These are phyloP conservation scores for Prinia subflava DNA, from an alignment of 2,113 vertebrate species.

Conservation along the genomic window DNA sequence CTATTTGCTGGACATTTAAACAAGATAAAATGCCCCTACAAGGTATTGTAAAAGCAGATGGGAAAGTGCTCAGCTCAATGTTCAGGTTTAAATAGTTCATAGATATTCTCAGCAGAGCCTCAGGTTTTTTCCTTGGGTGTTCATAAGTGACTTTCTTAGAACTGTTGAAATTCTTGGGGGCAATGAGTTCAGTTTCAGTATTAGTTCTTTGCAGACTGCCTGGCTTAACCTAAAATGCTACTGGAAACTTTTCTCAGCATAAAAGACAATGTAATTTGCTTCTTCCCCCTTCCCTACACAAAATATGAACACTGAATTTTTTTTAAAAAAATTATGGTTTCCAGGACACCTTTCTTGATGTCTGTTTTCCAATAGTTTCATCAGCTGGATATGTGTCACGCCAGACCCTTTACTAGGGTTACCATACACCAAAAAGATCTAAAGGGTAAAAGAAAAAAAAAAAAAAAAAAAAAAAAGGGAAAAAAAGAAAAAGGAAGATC, in stretches of 20 bases:
- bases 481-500: neutral
- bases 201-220: neutral
- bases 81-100: neutral
- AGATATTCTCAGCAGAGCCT: neutral
- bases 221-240: neutral
- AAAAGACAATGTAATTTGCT: neutral
- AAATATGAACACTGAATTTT: neutral
- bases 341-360: neutral
- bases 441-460: neutral
- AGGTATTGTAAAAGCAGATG: neutral
- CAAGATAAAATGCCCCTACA: neutral
- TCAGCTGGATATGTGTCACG: neutral
- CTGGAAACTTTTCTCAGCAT: neutral
- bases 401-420: neutral
- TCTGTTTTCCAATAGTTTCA: neutral
- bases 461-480: neutral
- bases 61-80: neutral
- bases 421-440: neutral
- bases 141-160: neutral
- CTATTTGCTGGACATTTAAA: neutral
- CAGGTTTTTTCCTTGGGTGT: neutral
- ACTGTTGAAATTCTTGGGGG: neutral
- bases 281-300: neutral
- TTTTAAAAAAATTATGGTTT: neutral
- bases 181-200: neutral